phyloP scores from a whole-genome alignment of 2,888 invertebrate genomes.

The Omphaloscelis lunosa region DNA sequence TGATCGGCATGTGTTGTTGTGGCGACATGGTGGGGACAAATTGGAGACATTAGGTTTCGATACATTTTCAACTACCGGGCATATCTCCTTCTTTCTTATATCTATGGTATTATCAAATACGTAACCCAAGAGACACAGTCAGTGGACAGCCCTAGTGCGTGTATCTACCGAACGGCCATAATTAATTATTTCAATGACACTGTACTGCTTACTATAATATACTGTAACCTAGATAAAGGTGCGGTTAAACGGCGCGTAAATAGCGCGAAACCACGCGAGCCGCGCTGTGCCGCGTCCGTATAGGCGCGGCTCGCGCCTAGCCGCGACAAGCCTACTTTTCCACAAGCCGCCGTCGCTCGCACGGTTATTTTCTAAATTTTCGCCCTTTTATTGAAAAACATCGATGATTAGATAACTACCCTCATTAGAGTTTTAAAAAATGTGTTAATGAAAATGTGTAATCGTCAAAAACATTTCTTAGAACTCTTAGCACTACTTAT shows the following conservation, averaged over 20 bases:
- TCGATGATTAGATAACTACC: no score
- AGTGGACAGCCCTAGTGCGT: not conserved
- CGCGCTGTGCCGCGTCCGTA: not conserved
- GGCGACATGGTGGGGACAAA: no score
- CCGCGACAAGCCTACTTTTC: not conserved
- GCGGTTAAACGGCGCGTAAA: not conserved
- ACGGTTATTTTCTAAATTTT: no score
- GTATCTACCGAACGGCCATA: not conserved
- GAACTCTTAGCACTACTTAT: conserved; percentile 5
- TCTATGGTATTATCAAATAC: not conserved
- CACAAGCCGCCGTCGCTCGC: not conserved
- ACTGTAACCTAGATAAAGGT: not conserved
- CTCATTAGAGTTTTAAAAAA: no score
- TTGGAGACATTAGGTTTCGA: no score
- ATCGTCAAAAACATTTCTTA: not conserved
- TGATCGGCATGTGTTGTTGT: no score
- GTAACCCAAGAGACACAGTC: not conserved
- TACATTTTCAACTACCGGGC: no score
- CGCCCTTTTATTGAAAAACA: no score
- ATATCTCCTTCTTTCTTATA: no score
- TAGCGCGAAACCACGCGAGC: not conserved
- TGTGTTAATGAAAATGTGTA: no score
- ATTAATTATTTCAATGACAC: no score
- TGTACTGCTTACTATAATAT: not conserved
- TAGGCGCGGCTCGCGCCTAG: not conserved